A percentile compares a stretch with the other conserved stretches of the same genome.
Evolutionary conservation across 2,113 vertebrate species (phyloP).

Genomic region (Erythrocercus mccallii): DNA sequence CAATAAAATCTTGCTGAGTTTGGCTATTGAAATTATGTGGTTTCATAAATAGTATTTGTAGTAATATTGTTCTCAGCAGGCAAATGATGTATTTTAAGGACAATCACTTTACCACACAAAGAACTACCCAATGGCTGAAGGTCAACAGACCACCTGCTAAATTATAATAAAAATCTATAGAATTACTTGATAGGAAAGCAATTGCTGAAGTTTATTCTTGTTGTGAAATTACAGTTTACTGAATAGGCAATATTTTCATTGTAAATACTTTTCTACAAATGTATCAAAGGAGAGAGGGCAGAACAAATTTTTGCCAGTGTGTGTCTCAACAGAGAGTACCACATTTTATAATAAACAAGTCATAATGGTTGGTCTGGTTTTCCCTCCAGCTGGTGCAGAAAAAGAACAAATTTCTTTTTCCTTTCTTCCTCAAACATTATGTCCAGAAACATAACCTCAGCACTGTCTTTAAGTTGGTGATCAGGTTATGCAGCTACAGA

Average conservation of each 20-base stretch:
- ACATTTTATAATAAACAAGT: neutral
- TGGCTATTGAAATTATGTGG: constrained; percentile 69
- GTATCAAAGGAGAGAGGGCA: neutral
- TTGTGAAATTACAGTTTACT: constrained; percentile 17
- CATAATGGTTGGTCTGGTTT: neutral
- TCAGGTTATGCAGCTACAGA: neutral
- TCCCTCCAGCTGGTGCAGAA: neutral
- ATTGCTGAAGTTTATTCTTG: constrained; percentile 6
- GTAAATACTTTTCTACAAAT: constrained; percentile 21
- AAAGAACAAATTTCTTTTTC: neutral
- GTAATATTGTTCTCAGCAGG: constrained; percentile 70
- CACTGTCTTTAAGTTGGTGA: neutral
- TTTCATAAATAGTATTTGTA: constrained; percentile 75
- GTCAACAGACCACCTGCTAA: constrained; percentile 28
- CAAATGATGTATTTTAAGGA: constrained; percentile 70
- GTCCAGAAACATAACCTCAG: neutral
- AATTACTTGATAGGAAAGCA: constrained; percentile 24
- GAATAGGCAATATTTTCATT: constrained; percentile 14
- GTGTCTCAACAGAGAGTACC: neutral
- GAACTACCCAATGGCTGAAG: constrained; percentile 21
- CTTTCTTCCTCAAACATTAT: neutral
- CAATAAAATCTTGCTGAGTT: constrained; percentile 80
- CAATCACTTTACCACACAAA: neutral
- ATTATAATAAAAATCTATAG: neutral
- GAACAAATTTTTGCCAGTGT: neutral